These are phyloP conservation scores for Nasonia longicornis DNA, from an alignment of 1,140 invertebrate genomes.

Conservation along the genomic window DNA sequence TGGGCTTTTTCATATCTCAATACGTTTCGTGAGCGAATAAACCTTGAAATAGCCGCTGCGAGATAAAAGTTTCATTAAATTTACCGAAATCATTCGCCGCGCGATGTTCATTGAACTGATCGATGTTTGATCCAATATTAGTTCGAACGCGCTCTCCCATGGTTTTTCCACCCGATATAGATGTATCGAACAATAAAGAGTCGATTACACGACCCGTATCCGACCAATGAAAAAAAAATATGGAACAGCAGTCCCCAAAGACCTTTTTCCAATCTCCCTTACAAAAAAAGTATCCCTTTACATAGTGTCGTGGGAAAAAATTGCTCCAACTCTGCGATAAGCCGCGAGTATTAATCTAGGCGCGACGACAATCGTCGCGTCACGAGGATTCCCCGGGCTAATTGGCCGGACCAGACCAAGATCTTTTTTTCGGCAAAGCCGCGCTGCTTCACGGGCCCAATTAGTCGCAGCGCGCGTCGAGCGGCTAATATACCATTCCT, in stretches of 20 bases:
- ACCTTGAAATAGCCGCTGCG: too few species aligned
- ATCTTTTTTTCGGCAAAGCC: slow-evolving; percentile 33
- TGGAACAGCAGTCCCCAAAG: too few species aligned
- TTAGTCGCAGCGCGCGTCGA: slow-evolving; percentile 1
- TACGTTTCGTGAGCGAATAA: too few species aligned
- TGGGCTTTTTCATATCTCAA: too few species aligned
- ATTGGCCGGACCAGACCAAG: slow-evolving; percentile 20
- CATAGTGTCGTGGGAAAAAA: neutral
- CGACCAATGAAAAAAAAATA: neutral
- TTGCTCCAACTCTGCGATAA: neutral
- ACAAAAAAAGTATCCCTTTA: too few species aligned
- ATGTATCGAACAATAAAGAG: neutral
- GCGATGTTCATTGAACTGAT: neutral
- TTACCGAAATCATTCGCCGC: neutral
- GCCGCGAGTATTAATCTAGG: neutral
- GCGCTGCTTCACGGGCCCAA: neutral
- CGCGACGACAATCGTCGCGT: neutral
- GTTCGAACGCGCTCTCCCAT: neutral
- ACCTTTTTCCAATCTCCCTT: neutral
- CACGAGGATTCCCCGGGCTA: slow-evolving; percentile 18
- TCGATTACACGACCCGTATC: neutral
- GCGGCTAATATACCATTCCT: slow-evolving; percentile 23
- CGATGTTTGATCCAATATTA: neutral
- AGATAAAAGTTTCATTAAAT: too few species aligned
- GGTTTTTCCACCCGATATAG: neutral